A percentile compares a stretch with the other conserved stretches of the same genome.
phyloP scores from a whole-genome alignment of 2,888 invertebrate species.

The Diogma glabrata region DNA sequence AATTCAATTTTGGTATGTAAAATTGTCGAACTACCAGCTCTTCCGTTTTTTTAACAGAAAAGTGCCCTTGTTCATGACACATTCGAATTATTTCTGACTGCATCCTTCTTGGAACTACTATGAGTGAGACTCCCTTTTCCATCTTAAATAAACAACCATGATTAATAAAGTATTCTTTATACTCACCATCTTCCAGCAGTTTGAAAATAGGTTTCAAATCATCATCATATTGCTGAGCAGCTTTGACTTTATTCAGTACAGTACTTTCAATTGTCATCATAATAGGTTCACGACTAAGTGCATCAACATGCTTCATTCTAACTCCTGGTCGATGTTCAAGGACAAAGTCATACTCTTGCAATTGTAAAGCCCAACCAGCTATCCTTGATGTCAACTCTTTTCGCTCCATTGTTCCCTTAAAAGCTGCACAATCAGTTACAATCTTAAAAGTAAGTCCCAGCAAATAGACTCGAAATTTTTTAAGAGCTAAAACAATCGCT shows the following conservation, averaged over 20 bases:
- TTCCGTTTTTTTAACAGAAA: background rate
- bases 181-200: no score
- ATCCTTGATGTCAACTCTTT: constrained; percentile 18
- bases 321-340: background rate
- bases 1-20: background rate
- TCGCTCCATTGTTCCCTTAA: constrained; percentile 25
- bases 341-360: no score
- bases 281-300: background rate
- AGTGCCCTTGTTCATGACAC: background rate
- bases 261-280: background rate
- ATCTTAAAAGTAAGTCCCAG: constrained; percentile 23
- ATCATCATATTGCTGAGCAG: no score
- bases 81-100: no score
- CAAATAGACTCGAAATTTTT: constrained; percentile 23
- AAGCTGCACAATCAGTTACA: constrained; percentile 25
- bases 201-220: no score
- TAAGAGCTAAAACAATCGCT: constrained; percentile 16
- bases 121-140: no score
- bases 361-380: constrained; percentile 7
- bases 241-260: background rate
- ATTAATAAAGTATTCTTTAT: no score
- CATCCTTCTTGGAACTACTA: no score
- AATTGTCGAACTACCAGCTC: background rate
- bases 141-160: no score
- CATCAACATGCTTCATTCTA: background rate